Percentiles rank a stretch among this genome's conserved stretches.
phyloP scores from a whole-genome alignment of 2,888 invertebrate species.

The Dryocosmus kuriphilus region DNA sequence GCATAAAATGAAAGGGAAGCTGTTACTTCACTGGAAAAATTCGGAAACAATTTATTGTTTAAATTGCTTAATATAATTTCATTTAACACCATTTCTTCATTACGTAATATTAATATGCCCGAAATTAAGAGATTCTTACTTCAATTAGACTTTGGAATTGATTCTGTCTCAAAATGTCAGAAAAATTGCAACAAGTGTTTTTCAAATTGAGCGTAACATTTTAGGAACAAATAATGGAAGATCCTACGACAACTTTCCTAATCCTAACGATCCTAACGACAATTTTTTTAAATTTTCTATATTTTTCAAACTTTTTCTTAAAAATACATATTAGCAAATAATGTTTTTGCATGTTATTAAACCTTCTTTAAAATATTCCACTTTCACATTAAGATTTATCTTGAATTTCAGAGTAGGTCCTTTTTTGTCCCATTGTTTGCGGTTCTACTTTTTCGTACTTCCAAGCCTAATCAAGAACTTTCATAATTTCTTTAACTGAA shows the following conservation, averaged over 20 bases:
- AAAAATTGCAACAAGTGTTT: too few relatives aligned
- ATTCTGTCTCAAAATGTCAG: too few relatives aligned
- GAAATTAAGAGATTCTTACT: not conserved
- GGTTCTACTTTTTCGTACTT: not conserved
- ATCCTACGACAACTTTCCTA: too few relatives aligned
- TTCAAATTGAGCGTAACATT: too few relatives aligned
- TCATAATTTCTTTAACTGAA: slow-evolving; percentile 26
- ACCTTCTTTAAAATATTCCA: not conserved
- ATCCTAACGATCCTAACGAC: too few relatives aligned
- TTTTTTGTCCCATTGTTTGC: slow-evolving; percentile 17
- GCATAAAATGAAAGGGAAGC: slow-evolving; percentile 14
- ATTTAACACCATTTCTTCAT: not conserved
- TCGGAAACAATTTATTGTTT: not conserved
- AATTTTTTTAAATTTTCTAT: too few relatives aligned
- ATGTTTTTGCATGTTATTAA: not conserved
- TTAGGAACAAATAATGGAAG: too few relatives aligned
- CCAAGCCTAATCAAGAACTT: slow-evolving; percentile 13
- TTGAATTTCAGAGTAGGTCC: slow-evolving; percentile 24
- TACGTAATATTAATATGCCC: not conserved
- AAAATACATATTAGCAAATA: not conserved
- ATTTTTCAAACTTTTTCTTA: not conserved
- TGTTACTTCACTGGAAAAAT: not conserved
- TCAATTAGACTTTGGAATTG: too few relatives aligned
- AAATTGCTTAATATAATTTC: not conserved
- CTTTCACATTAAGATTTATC: slow-evolving; percentile 21